Conservation (phyloP, 2,797 vertebrate species). For the Enteromius unitaeniatus region DNA sequence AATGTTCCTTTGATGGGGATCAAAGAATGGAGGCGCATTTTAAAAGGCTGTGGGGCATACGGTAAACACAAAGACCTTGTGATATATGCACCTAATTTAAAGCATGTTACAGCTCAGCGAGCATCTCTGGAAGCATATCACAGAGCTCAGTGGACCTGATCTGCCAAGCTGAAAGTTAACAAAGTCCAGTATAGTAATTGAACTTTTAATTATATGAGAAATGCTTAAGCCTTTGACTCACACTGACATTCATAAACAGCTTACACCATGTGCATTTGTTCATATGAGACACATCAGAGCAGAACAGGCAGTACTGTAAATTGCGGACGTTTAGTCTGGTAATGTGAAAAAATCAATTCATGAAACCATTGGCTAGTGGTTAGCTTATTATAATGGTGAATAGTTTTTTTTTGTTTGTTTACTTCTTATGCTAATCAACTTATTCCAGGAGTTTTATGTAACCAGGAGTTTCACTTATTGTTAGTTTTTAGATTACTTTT, state of each 20-base stretch:
- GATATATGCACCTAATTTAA: conserved; percentile 51
- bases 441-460: neutral
- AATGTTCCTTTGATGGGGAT: conserved; percentile 32
- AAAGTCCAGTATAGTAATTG: conserved; percentile 59
- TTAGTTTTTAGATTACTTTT: neutral
- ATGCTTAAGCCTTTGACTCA: conserved; percentile 55
- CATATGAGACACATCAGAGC: conserved; percentile 22
- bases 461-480: neutral
- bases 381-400: neutral
- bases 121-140: conserved; percentile 46
- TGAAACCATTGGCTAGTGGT: neutral
- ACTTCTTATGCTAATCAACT: neutral
- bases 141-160: conserved; percentile 40
- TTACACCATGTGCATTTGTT: conserved; percentile 43
- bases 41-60: conserved; percentile 37
- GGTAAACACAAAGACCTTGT: conserved; percentile 34
- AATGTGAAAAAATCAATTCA: neutral
- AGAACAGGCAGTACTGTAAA: neutral
- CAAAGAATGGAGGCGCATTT: conserved; percentile 47
- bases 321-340: neutral
- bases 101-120: conserved; percentile 35
- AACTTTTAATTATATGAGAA: conserved; percentile 61
- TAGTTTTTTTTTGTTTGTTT: neutral
- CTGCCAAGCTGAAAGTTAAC: conserved; percentile 48
- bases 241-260: conserved; percentile 53